Percentiles rank a stretch among this genome's conserved stretches.
Evolutionary conservation across 2,888 invertebrate species (phyloP).

Genomic region (Diaperis boleti): DNA sequence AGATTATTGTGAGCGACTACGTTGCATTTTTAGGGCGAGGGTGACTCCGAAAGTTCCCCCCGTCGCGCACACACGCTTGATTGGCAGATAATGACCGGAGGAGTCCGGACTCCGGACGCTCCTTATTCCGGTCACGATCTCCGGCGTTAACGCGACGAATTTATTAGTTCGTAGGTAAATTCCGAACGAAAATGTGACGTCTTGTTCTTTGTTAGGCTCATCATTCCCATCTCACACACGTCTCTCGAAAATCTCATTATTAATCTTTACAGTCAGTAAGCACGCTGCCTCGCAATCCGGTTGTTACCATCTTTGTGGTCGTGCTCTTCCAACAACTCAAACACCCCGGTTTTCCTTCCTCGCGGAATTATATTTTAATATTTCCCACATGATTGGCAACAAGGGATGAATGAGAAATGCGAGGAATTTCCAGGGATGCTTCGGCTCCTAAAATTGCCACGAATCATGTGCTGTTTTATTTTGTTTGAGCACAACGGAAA

Average conservation of each 20-base stretch:
- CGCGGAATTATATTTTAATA: slow-evolving; percentile 49
- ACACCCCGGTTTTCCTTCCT: slow-evolving; percentile 35
- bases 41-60: slow-evolving; percentile 39
- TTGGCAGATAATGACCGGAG: slow-evolving; percentile 10
- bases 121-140: slow-evolving; percentile 20
- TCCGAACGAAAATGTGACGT: slow-evolving; percentile 49
- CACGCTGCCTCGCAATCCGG: slow-evolving; percentile 60
- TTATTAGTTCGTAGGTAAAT: slow-evolving; percentile 60
- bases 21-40: slow-evolving; percentile 41
- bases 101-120: not conserved
- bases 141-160: slow-evolving; percentile 20
- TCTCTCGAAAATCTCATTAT: slow-evolving; percentile 63
- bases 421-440: slow-evolving; percentile 13
- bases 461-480: too few species aligned
- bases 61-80: not conserved
- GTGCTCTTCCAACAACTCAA: slow-evolving; percentile 46
- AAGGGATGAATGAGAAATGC: slow-evolving; percentile 38
- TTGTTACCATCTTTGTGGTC: slow-evolving; percentile 57
- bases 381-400: slow-evolving; percentile 51
- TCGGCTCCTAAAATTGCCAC: too few species aligned
- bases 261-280: slow-evolving; percentile 64
- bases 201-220: slow-evolving; percentile 58
- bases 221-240: slow-evolving; percentile 64
- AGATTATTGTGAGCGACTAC: slow-evolving; percentile 43
- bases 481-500: too few species aligned